Evolutionary conservation across 2,797 vertebrate species (phyloP).

Genomic region (Ibycter americanus): DNA sequence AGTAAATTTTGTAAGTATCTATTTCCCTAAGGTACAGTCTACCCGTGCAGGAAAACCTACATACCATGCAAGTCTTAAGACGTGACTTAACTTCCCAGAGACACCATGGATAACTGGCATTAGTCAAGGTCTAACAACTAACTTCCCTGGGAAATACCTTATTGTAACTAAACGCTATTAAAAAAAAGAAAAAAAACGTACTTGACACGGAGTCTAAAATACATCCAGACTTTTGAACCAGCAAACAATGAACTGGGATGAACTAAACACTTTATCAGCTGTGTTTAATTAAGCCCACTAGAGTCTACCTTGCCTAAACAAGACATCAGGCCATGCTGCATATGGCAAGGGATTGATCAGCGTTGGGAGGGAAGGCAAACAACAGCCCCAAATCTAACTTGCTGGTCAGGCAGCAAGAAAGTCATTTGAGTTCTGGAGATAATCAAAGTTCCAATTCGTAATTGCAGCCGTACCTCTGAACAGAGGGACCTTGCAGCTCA

Average conservation of each 20-base stretch:
- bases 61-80: background rate
- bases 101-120: background rate
- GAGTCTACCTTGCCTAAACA: background rate
- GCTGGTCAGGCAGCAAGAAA: background rate
- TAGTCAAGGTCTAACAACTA: too few species aligned
- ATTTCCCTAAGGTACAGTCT: background rate
- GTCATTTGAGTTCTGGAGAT: background rate
- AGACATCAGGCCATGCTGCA: too few species aligned
- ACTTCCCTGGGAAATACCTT: background rate
- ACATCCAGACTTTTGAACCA: background rate
- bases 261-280: too few species aligned
- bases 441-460: background rate
- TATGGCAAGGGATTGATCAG: too few species aligned
- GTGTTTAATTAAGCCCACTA: background rate
- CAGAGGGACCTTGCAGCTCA: rapidly evolving
- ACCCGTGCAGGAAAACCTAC: background rate
- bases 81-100: rapidly evolving
- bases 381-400: background rate
- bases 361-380: background rate
- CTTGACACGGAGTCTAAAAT: background rate
- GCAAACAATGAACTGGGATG: too few species aligned
- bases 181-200: background rate
- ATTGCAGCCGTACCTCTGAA: background rate
- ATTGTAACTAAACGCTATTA: background rate
- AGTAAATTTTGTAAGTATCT: background rate